Evolutionary conservation across 1,140 invertebrate genomes (phyloP), one percentile per base, ranked within the genome.

Genomic region (Halictus rubicundus): DNA sequence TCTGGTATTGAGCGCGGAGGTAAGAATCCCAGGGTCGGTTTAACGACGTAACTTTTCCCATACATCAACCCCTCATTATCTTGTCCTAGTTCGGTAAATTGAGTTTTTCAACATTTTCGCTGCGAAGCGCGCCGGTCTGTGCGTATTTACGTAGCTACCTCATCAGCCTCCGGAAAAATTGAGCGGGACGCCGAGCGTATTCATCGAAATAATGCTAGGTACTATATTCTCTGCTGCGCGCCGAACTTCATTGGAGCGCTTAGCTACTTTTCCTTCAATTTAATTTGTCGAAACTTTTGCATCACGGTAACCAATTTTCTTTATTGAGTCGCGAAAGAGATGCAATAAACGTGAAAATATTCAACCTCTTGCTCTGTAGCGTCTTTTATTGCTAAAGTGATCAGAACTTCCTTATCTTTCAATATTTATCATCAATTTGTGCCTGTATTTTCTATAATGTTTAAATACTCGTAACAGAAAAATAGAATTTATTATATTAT

Each of bases 41-140:
- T 49, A 74, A 74, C 78, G 71, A 39, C 63, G 61, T 61, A 79
- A 79, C 78, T 79, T 79, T 74, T 49, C 52, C 19, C 71, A 61
- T 79, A 66, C 78, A 74, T 79, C 63, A 74, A 60, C 71, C 23
- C n/a, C 60, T 79, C 39, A 74, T 79, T 74, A 79, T 74, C 71
- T 74, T 68, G 52, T 68, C 78, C 78, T 10, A 74, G 16, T 74
- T 79, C 49, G 39, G 6, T 25, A 27, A 57, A 79, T 79, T 61
- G 61, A 37, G 46, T 49, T 74, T 68, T 74, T 60, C 70, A 49
- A 32, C 61, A 54, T 63, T 64, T 65, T 73, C 72, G 37, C 46
- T 10, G n/a, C 37, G 32, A 8, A 1, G 42, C 42, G 42, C 2
- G 42, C 10, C 42, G 10, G 42, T 12, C 10, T 23, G 7, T 4